phyloP scores from a whole-genome alignment of 2,113 vertebrate genomes.

The Pantherophis guttatus region DNA sequence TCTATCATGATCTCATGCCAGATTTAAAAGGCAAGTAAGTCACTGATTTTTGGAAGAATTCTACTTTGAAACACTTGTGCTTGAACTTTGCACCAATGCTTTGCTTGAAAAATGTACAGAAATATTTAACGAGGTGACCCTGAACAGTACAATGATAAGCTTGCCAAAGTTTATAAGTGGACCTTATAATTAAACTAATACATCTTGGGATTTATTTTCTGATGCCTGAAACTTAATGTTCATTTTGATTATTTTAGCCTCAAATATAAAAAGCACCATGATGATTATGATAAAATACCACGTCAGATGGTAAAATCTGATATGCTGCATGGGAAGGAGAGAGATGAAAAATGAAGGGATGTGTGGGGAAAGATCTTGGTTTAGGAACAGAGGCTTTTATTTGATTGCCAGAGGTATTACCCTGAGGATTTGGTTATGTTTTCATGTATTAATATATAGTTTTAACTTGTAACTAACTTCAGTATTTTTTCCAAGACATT shows the following conservation, averaged over 20 bases:
- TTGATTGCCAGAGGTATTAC: neutral
- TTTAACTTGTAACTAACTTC: neutral
- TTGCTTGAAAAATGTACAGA: neutral
- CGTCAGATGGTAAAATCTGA: neutral
- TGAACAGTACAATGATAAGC: neutral
- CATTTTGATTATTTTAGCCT: neutral
- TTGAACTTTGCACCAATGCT: neutral
- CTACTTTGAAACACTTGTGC: neutral
- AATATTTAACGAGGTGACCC: neutral
- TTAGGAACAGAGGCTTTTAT: neutral
- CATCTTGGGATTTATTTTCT: neutral
- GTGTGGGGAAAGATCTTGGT: neutral
- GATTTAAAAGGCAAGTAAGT: neutral
- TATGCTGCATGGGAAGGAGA: neutral
- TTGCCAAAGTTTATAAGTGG: neutral
- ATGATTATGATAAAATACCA: neutral
- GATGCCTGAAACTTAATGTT: neutral
- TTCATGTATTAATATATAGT: neutral
- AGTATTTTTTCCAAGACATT: neutral
- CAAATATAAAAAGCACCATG: neutral
- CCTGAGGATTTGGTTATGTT: neutral
- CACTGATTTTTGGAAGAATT: neutral
- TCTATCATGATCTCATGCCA: neutral
- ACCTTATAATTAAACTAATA: neutral
- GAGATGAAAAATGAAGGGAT: neutral